Evolutionary conservation across 2,888 invertebrate genomes (phyloP).

Genomic region (Autographa pulchrina): DNA sequence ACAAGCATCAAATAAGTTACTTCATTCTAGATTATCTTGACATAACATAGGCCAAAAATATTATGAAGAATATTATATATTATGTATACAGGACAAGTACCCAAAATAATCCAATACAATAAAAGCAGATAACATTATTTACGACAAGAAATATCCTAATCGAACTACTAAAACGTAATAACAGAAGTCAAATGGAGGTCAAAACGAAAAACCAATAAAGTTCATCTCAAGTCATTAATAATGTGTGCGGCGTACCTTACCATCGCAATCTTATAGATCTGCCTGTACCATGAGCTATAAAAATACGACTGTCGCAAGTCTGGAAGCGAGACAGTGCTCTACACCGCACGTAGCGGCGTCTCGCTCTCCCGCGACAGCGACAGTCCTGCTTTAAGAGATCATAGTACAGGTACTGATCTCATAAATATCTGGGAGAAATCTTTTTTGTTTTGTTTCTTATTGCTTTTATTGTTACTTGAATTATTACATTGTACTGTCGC

Average conservation of each 20-base stretch:
- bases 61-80: neutral
- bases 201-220: slow-evolving; percentile 31
- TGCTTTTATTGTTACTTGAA: slow-evolving; percentile 35
- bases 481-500: slow-evolving; percentile 42
- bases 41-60: neutral
- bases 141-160: slow-evolving; percentile 2
- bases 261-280: slow-evolving; percentile 23
- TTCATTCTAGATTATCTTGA: no score
- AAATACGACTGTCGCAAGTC: no score
- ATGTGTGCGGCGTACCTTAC: slow-evolving; percentile 19
- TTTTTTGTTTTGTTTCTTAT: slow-evolving; percentile 40
- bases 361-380: no score
- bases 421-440: slow-evolving; percentile 45
- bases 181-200: slow-evolving; percentile 13
- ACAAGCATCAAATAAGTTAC: no score
- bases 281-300: no score
- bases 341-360: no score
- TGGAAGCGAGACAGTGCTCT: no score
- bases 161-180: neutral
- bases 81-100: neutral
- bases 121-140: neutral
- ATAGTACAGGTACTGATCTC: neutral
- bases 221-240: slow-evolving; percentile 28
- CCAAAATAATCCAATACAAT: neutral
- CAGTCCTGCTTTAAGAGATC: no score